Percentiles rank a stretch among this genome's conserved stretches.
Evolutionary conservation across 2,113 vertebrate species (phyloP).

Genomic region (Rafetus swinhoei): DNA sequence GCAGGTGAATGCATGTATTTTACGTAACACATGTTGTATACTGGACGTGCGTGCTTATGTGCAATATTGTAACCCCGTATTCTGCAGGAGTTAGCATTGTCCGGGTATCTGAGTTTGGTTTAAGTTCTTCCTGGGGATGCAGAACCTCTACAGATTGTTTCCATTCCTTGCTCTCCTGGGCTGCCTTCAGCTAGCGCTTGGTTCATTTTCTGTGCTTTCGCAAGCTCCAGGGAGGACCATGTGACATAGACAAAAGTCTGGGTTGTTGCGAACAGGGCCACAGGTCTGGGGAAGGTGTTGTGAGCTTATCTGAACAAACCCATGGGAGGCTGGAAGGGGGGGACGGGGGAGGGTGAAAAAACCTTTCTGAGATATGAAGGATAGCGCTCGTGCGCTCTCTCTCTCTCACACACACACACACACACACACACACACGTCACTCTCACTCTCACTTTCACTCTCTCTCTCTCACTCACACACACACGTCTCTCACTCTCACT

Average conservation of each 20-base stretch:
- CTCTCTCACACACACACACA: too few species aligned
- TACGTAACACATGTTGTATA: not conserved
- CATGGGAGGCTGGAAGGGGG: not conserved
- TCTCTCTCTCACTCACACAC: too few species aligned
- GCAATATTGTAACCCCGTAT: not conserved
- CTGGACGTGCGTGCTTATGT: not conserved
- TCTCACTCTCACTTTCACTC: too few species aligned
- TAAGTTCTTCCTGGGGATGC: not conserved
- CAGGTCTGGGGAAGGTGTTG: not conserved
- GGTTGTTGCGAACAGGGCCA: not conserved
- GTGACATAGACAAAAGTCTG: not conserved
- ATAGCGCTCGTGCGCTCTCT: not conserved
- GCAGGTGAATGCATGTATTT: not conserved
- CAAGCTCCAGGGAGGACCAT: not conserved
- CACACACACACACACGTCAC: too few species aligned
- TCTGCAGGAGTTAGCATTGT: not conserved
- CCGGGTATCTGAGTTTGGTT: rapidly evolving
- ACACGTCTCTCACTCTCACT: too few species aligned
- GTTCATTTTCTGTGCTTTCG: not conserved
- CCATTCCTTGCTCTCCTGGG: not conserved
- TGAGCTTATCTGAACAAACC: not conserved
- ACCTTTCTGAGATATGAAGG: not conserved
- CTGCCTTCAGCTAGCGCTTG: not conserved
- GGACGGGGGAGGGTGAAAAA: not conserved
- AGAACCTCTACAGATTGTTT: not conserved